phyloP scores from a whole-genome alignment of 2,113 vertebrate genomes.

The Cisticola juncidis region DNA sequence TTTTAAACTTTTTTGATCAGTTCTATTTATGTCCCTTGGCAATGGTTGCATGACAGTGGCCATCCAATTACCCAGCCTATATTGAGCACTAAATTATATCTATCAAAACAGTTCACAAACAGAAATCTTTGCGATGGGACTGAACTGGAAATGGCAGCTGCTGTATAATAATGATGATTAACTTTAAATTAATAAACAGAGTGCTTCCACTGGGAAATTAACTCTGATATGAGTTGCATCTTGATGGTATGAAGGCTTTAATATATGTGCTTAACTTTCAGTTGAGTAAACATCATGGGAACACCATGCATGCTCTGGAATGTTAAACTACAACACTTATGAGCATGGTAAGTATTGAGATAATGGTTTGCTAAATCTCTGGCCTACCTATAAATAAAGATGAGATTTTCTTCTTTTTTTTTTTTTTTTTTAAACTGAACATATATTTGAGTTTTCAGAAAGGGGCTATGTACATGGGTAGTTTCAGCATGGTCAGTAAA shows the following conservation, averaged over 20 bases:
- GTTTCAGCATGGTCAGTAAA: background rate
- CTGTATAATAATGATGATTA: background rate
- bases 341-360: background rate
- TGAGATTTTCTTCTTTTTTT: background rate
- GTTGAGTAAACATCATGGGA: background rate
- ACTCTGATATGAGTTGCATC: background rate
- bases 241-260: background rate
- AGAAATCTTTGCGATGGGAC: background rate
- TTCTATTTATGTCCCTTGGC: background rate
- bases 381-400: background rate
- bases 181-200: background rate
- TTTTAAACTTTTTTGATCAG: background rate
- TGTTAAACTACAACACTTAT: background rate
- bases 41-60: background rate
- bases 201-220: background rate
- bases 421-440: background rate
- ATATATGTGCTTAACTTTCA: background rate
- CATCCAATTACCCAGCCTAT: background rate
- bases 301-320: background rate
- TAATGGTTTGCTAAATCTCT: background rate
- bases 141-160: background rate
- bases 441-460: background rate
- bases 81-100: background rate
- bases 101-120: background rate
- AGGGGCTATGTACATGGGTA: too few relatives aligned